Evolutionary conservation across 2,888 invertebrate species (phyloP), one percentile per base, ranked within the genome.

Genomic region (Physocephala rufipes): DNA sequence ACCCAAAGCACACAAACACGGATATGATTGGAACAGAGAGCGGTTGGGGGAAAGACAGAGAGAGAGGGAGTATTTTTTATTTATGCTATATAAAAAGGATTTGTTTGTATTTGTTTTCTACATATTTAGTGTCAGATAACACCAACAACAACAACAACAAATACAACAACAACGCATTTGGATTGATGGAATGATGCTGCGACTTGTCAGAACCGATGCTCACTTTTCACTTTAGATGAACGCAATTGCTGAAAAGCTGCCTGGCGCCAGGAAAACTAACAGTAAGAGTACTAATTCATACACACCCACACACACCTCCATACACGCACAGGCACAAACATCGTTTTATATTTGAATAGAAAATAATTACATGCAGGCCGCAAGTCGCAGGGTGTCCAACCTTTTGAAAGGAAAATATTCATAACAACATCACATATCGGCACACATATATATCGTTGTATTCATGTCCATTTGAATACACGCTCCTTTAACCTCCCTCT

Each of bases 181-280:
- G 36, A 4, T 36, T 4, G 36, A 36, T 36, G 36, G 36, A 36
- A 4, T 36, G 36, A 36, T 7, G 36, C 36, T 36, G 58, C 58
- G 28, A 28, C 58, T 24, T 45, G 47, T 21, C 45, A 45, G 45
- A 5, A 15, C 21, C n/a, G 47, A 26, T 47, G 47, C 47, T 63
- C 45, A 63, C n/a, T 63, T 63, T 63, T 16, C 63, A 26, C 63
- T 47, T 63, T 63, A 45, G 26, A 47, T 24, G 47, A 63, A 61
- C 74, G 80, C 82, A 82, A 82, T 81, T 83, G 82, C 82, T 77
- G 77, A 76, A 74, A 79, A 80, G 80, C 78, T 78, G 82, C 81
- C 81, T 82, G 82, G 82, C 83, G 82, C 82, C 82, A 83, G 81
- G 82, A 81, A 77, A 79, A 81, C 78, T 81, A 53, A 19, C 26